Conservation (phyloP, 2,113 vertebrate genomes). For the Mus musculus region DNA sequence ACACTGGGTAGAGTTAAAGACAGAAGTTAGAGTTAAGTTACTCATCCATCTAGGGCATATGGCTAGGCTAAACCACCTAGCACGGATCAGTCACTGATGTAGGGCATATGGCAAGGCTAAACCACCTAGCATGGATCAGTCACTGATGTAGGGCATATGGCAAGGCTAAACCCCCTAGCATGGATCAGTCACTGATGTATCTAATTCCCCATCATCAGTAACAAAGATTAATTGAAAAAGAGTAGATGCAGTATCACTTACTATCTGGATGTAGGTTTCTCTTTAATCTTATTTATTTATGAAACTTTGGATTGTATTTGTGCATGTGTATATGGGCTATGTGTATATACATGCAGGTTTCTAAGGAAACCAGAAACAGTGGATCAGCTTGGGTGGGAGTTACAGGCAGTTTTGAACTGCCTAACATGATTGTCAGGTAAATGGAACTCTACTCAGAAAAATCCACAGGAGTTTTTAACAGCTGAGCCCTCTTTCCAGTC, state of each 20-base stretch:
- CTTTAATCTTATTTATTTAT: neutral
- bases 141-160: neutral
- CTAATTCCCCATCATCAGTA: neutral
- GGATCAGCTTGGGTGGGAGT: neutral
- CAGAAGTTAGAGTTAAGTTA: neutral
- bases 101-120: neutral
- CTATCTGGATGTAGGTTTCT: neutral
- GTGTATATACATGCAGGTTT: too few species aligned
- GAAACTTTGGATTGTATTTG: neutral
- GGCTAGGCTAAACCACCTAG: neutral
- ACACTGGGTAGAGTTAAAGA: neutral
- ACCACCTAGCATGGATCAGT: neutral
- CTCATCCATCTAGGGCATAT: neutral
- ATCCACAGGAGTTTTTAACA: neutral
- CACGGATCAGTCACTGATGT: neutral
- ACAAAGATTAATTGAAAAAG: neutral
- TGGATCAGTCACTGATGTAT: neutral
- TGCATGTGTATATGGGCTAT: too few species aligned
- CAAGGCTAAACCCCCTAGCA: neutral
- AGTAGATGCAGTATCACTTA: neutral
- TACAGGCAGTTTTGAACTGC: neutral
- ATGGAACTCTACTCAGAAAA: neutral
- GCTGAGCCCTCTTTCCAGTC: neutral
- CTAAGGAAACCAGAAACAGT: neutral
- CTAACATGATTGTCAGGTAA: neutral